Percentiles rank a stretch among this genome's conserved stretches.
Evolutionary conservation across 1,140 invertebrate species (phyloP).

Genomic region (Scylla paramamosain): DNA sequence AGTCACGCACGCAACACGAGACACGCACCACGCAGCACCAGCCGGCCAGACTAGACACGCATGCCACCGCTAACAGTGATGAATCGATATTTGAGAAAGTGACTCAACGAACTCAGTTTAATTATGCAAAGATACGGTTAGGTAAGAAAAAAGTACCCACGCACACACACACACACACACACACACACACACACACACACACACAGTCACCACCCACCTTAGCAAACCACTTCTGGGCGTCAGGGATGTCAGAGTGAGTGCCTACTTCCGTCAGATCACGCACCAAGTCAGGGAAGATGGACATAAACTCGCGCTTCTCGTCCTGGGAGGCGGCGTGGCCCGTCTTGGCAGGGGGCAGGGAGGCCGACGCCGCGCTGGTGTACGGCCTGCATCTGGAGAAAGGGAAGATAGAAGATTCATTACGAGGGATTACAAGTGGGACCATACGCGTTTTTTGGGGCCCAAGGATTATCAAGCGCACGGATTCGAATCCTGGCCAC

Average conservation of each 20-base stretch:
- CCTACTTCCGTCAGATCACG: slow-evolving; percentile 88
- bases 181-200: no score
- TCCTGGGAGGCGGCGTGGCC: slow-evolving; percentile 86
- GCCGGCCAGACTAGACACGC: no score
- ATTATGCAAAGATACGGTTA: no score
- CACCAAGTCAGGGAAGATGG: slow-evolving; percentile 91
- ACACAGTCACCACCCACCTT: slow-evolving; percentile 82
- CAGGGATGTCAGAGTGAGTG: slow-evolving; percentile 86
- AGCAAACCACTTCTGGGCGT: slow-evolving; percentile 89
- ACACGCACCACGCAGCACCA: no score
- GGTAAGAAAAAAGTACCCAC: neutral
- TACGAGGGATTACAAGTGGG: neutral
- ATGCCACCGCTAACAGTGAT: no score
- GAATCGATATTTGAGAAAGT: no score
- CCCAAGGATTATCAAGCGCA: neutral
- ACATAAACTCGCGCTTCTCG: slow-evolving; percentile 92
- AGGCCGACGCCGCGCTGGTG: slow-evolving; percentile 50
- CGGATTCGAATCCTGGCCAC: neutral
- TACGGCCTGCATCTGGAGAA: slow-evolving; percentile 35
- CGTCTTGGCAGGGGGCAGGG: slow-evolving; percentile 83
- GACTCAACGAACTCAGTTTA: no score
- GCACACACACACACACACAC: neutral
- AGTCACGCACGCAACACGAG: no score
- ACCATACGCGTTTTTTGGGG: neutral
- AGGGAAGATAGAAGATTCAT: neutral